Evolutionary conservation across 2,113 vertebrate genomes (phyloP), one percentile per base, ranked within the genome.

Genomic region (Conger conger): DNA sequence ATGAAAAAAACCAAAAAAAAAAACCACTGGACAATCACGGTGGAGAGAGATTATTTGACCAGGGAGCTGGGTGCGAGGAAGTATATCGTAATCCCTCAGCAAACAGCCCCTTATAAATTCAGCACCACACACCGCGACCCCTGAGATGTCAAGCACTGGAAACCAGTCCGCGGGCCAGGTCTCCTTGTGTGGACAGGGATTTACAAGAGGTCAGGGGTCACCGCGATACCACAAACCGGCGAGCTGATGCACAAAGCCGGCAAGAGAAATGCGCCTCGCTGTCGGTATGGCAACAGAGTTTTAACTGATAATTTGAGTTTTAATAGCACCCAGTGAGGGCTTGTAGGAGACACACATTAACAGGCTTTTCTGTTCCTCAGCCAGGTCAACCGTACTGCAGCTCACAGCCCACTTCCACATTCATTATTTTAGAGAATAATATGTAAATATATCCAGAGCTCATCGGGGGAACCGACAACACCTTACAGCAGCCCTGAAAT

Each of bases 211-310:
- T 27, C 50, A 81, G 80, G 20, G 50, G n/a, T 82, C 80, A 82
- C 45, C 18, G 45, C 54, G 53, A 35, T 82, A 36, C 80, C 11
- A 20, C 80, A 57, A 13, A 36, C 23, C 57, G 27, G 57, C 18
- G 3, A 60, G 27, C 57, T 23, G 7, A 23, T 7, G 23, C 57
- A 60, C 23, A 60, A 53, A 57, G 36, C 6, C 4, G 36, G 45
- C 54, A 33, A 60, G 35, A 23, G 60, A 57, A 82, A 82, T 57
- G 36, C 80, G 30, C 30, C 53, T 33, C 53, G 20, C 50, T 2
- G 80, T 82, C 80, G 80, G 80, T 82, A 82, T 82, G 80, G 80
- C 80, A 82, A 82, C 80, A 16, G 33, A 57, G 80, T 18, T 57
- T 36, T 42, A n/a, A 15, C 33, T 54, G 60, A 54, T 54, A 54